phyloP scores from a whole-genome alignment of 35 echinoderm and acorn worm species.

The Lytechinus pictus region DNA sequence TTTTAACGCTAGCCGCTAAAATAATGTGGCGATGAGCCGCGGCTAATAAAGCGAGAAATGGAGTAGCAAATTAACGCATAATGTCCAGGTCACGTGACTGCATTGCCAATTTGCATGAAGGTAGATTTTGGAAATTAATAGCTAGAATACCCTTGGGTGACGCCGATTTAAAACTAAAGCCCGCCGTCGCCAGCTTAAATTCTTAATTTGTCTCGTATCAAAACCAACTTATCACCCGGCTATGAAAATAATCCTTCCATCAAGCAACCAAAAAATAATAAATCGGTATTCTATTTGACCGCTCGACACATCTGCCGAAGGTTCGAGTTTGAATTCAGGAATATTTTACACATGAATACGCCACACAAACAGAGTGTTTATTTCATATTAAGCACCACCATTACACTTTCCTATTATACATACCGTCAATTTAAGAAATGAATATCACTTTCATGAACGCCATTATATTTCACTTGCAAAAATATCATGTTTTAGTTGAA shows the following conservation, averaged over 20 bases:
- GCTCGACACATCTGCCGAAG: not conserved
- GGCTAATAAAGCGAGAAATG: not conserved
- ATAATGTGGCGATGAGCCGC: conserved; percentile 6
- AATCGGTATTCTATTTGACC: not conserved
- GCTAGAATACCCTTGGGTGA: not conserved
- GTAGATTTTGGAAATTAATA: not conserved
- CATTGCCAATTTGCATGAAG: not conserved
- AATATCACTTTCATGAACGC: no score
- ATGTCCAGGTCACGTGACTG: not conserved
- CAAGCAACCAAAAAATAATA: not conserved
- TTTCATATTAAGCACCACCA: not conserved
- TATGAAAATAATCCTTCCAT: not conserved
- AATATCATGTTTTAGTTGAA: no score
- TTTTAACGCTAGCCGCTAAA: conserved; percentile 23
- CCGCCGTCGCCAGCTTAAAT: conserved; percentile 3
- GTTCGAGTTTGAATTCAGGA: not conserved
- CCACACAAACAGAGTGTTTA: not conserved
- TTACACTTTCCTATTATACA: not conserved
- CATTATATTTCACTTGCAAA: no score
- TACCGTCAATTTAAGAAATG: no score
- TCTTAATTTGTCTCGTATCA: not conserved
- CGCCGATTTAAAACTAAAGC: conserved; percentile 1
- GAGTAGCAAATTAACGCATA: conserved; percentile 1
- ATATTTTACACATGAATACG: not conserved
- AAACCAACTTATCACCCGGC: not conserved